These are phyloP conservation scores for Trichopoda pennipes DNA, from an alignment of 2,888 invertebrate species.

Conservation along the genomic window DNA sequence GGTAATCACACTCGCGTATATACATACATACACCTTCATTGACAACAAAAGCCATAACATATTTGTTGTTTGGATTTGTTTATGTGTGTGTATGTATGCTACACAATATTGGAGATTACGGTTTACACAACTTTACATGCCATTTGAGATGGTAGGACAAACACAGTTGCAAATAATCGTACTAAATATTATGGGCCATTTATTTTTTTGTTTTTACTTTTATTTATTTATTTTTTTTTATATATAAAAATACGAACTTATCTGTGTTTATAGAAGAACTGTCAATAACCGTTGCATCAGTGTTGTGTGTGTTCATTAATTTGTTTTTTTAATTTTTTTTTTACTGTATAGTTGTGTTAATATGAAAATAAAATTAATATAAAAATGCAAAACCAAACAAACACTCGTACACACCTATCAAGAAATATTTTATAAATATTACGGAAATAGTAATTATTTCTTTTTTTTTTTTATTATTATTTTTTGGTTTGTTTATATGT, in stretches of 20 bases:
- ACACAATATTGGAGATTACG: no score
- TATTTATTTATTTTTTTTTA: not conserved
- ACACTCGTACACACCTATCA: no score
- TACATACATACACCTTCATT: no score
- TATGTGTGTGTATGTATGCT: no score
- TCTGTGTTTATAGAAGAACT: conserved; percentile 35
- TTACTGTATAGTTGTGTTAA: not conserved
- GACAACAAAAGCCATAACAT: no score
- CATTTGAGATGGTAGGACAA: conserved; percentile 4
- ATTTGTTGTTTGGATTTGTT: no score
- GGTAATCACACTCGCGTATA: not conserved
- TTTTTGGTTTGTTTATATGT: no score
- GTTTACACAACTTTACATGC: no score
- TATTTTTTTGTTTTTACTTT: not conserved
- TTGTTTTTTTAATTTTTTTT: no score
- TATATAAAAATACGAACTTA: conserved; percentile 14
- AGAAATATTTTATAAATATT: conserved; percentile 39
- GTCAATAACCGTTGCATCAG: conserved; percentile 27
- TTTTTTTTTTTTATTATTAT: no score
- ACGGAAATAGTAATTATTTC: conserved; percentile 51
- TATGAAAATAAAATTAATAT: not conserved
- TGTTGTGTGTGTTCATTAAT: not conserved
- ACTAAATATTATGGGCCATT: conserved; percentile 20
- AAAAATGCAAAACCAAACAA: not conserved
- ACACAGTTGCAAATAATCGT: conserved; percentile 7